Evolutionary conservation across 2,113 vertebrate genomes (phyloP), one percentile per base, ranked within the genome.

Genomic region (Dunckerocampus dactyliophorus): DNA sequence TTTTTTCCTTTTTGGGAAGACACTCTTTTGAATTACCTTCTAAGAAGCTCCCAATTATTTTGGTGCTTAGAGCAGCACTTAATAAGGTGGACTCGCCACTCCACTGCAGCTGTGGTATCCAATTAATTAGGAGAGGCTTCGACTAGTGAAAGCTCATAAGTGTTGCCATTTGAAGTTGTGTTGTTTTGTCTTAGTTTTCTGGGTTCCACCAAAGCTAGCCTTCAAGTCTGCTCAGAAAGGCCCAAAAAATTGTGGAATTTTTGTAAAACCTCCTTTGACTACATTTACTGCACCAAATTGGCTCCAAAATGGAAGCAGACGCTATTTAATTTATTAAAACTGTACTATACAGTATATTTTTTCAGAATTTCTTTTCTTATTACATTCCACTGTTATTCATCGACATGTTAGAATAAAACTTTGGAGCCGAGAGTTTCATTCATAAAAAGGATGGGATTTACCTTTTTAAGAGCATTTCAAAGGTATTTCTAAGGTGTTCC

Each of bases 41-140:
- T 77, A 62, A 71, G 67, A 74, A 69, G 71, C 64, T 75, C 77
- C 47, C 86, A 91, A 89, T 89, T 88, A 91, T 89, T 88, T 87
- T 62, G 51, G 58, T 69, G 84, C 85, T 88, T 73, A 86, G 70
- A 89, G 86, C 77, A 62, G 65, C 83, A 84, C 86, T 89, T 89
- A 91, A 83, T 77, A 76, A 71, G 70, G 65, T 70, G 72, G 64
- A 69, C 69, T 77, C 47, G 6, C 67, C 45, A n/a, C 62, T 77
- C 71, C 24, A 39, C 39, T 43, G 12, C 8, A 31, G 51, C 31
- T 16, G 31, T n/a, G 31, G 67, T 64, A 74, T 37, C 55, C 70
- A 68, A 78, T 87, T 87, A 84, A 88, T 87, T 74, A 73, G 65
- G 59, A 53, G 31, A 55, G 57, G 58, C 19, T 49, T 46, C 67